Percentiles rank a stretch among this genome's conserved stretches.
phyloP scores from a whole-genome alignment of 2,113 vertebrate genomes.

The Orcinus orca region DNA sequence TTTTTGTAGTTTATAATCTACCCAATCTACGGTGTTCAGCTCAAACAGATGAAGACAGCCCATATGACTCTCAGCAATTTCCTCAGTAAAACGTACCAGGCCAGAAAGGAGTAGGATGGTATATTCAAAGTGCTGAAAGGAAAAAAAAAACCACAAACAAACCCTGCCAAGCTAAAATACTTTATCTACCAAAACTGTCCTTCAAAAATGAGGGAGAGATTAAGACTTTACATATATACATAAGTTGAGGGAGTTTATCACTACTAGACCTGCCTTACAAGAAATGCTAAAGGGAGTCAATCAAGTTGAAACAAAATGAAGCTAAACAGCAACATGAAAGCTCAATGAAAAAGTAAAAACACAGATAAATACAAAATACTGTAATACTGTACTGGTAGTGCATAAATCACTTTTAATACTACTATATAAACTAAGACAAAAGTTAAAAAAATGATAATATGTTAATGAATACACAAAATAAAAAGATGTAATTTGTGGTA shows the following conservation, averaged over 20 bases:
- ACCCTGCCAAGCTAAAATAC: neutral
- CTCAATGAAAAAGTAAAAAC: too few species aligned
- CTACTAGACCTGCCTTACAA: accelerated
- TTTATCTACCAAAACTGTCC: neutral
- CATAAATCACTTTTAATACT: neutral
- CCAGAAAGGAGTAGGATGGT: neutral
- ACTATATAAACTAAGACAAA: neutral
- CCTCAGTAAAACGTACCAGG: neutral
- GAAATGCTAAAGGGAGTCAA: neutral
- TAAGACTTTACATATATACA: neutral
- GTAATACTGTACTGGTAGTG: neutral
- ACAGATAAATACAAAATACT: too few species aligned
- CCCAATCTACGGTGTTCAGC: too few species aligned
- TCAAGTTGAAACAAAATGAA: neutral
- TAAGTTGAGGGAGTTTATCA: neutral
- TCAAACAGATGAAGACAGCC: neutral
- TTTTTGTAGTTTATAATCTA: neutral
- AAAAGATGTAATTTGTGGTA: neutral
- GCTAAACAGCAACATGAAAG: neutral
- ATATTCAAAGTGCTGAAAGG: neutral
- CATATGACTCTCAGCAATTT: neutral
- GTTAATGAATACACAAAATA: neutral
- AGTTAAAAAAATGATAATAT: neutral
- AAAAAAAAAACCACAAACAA: neutral
- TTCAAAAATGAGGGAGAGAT: neutral